phyloP scores from a whole-genome alignment of 2,797 vertebrate genomes.

The Gadopsis bispinosus region DNA sequence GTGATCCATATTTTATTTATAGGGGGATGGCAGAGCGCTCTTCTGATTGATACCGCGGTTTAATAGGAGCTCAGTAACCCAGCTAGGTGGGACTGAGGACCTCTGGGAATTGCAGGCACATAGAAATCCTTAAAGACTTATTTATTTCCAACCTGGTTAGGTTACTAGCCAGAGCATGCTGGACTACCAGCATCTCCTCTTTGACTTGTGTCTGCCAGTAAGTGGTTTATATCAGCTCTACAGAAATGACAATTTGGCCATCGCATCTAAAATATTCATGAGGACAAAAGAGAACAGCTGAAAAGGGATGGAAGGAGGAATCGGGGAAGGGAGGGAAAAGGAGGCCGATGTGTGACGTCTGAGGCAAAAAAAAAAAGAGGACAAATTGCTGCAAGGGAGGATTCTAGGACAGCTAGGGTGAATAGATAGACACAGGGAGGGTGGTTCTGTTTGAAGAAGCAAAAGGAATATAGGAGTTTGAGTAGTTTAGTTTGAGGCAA shows the following conservation, averaged over 20 bases:
- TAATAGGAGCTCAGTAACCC: constrained; percentile 62
- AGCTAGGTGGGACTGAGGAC: constrained; percentile 58
- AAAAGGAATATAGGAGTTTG: constrained; percentile 59
- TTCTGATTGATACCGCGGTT: constrained; percentile 81
- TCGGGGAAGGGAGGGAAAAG: constrained; percentile 38
- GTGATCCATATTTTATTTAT: constrained; percentile 89
- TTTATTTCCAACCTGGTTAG: constrained; percentile 61
- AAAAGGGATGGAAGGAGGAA: constrained; percentile 50
- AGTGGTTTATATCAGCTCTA: constrained; percentile 50
- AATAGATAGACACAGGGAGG: constrained; percentile 26
- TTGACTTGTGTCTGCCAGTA: constrained; percentile 26
- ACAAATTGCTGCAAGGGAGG: constrained; percentile 60
- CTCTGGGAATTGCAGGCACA: constrained; percentile 40
- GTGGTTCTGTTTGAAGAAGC: constrained; percentile 39
- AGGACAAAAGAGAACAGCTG: constrained; percentile 76
- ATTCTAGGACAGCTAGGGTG: constrained; percentile 69
- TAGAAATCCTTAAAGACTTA: constrained; percentile 63
- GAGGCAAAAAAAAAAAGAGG: constrained; percentile 53
- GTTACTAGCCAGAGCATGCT: constrained; percentile 20
- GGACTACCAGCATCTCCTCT: constrained; percentile 33
- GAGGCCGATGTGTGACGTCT: constrained; percentile 56
- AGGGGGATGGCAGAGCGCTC: constrained; percentile 68
- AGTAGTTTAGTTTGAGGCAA: constrained; percentile 51
- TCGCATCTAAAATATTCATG: constrained; percentile 82
- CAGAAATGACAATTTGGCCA: constrained; percentile 48